phyloP scores from a whole-genome alignment of 2,797 vertebrate genomes.

The Tamandua tetradactyla region DNA sequence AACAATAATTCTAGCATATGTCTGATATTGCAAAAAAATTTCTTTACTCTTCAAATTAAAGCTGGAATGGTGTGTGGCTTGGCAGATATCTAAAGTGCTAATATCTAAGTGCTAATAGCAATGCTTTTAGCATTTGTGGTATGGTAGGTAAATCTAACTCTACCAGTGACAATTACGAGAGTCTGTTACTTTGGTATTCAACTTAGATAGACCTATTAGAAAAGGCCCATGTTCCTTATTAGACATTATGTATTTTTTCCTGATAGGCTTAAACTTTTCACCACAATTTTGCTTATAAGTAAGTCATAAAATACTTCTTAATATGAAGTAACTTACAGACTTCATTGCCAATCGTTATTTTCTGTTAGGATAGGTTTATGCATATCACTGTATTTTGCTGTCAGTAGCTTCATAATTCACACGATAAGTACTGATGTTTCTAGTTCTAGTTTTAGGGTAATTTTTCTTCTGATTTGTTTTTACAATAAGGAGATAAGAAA shows the following conservation, averaged over 20 bases:
- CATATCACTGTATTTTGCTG: background rate
- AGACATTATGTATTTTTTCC: background rate
- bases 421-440: background rate
- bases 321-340: conserved; percentile 9
- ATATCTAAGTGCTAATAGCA: conserved; percentile 27
- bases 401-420: conserved; percentile 36
- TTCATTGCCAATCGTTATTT: background rate
- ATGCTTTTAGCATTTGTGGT: conserved; percentile 3
- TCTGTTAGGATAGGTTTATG: conserved; percentile 10
- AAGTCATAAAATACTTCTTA: conserved; percentile 35
- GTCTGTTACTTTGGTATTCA: conserved; percentile 44
- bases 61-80: conserved; percentile 9
- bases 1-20: background rate
- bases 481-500: background rate
- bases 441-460: background rate
- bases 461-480: conserved; percentile 32
- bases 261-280: background rate
- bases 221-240: conserved; percentile 1
- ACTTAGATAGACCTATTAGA: background rate
- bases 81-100: conserved; percentile 42
- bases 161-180: background rate
- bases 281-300: conserved; percentile 32
- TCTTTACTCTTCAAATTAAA: background rate
- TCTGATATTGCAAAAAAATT: background rate
- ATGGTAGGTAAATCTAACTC: background rate